phyloP scores from a whole-genome alignment of 2,113 vertebrate species.

The Catagonus wagneri region DNA sequence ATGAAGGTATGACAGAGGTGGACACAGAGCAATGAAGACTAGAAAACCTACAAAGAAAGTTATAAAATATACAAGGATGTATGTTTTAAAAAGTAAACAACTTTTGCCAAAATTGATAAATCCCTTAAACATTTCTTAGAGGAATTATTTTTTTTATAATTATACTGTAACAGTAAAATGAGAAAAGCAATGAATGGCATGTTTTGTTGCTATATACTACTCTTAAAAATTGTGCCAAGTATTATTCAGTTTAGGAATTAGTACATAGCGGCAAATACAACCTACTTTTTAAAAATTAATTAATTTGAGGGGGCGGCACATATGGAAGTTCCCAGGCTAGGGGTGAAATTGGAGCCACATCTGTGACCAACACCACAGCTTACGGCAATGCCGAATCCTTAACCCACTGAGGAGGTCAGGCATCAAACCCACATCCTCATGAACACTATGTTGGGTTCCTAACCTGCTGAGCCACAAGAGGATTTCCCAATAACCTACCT shows the following conservation, averaged over 20 bases:
- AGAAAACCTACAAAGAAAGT: not conserved
- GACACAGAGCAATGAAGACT: not conserved
- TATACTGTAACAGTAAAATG: not conserved
- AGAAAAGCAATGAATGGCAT: not conserved
- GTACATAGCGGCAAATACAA: not conserved
- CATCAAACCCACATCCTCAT: too few relatives aligned
- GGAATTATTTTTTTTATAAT: not conserved
- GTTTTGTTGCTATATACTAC: not conserved
- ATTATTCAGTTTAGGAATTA: not conserved
- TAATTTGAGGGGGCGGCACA: too few relatives aligned
- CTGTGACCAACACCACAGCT: too few relatives aligned
- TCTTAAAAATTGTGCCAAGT: not conserved
- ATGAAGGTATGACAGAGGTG: not conserved
- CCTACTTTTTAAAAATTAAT: too few relatives aligned
- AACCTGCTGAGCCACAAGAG: too few relatives aligned
- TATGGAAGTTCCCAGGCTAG: too few relatives aligned
- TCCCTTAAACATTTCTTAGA: not conserved
- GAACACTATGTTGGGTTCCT: too few relatives aligned
- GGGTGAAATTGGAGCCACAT: too few relatives aligned
- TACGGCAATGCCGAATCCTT: too few relatives aligned
- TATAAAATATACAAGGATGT: not conserved
- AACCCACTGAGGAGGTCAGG: too few relatives aligned
- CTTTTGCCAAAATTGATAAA: not conserved
- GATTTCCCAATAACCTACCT: not conserved
- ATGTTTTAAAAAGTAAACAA: not conserved